Base-by-base conservation (phyloP, 2,888 invertebrate genomes). In the Tinea trinotella region DNA sequence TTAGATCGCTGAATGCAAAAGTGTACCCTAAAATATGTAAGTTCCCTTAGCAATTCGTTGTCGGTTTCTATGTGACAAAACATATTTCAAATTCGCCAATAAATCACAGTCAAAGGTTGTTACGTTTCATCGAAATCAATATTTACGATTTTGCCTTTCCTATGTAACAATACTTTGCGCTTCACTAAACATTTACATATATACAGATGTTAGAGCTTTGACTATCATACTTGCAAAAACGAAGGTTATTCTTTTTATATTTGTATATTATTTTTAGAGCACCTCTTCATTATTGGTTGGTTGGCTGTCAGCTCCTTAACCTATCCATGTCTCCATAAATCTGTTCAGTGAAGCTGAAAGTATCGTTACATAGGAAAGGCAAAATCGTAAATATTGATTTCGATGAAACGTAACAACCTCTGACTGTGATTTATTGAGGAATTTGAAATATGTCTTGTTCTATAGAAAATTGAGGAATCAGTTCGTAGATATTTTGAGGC, bases 351-450 rank as follows among this genome's bases (percentile, higher is more conserved):
- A n/a, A n/a, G n/a, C n/a, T n/a, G n/a, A n/a, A n/a, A n/a, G n/a
- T 40, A 40, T 7, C 7, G 40, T 40, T 46, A 40, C 7, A 10
- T 17, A 46, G 46, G 46, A 10, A 46, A 17, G 15, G 46, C 46
- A 46, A 50, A 24, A 24, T 50, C 50, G 24, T 50, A 50, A 50
- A 50, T 50, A 50, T 50, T 50, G 50, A 50, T 50, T 50, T 5
- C 50, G 18, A 24, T 50, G 50, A 24, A 24, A 24, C 24, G 50
- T 50, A 50, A 50, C 50, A 19, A 50, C 24, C 50, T 18, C 13
- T 22, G 15, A 24, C 24, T 24, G 50, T 20, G 50, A 50, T 50
- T 50, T 50, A 50, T 50, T 4, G 24, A 10, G 20, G 20, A 50
- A 50, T 24, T 50, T 50, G 50, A 50, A 50, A 50, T 50, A 50